phyloP scores from a whole-genome alignment of 2,113 vertebrate genomes.

The Petaurus breviceps region DNA sequence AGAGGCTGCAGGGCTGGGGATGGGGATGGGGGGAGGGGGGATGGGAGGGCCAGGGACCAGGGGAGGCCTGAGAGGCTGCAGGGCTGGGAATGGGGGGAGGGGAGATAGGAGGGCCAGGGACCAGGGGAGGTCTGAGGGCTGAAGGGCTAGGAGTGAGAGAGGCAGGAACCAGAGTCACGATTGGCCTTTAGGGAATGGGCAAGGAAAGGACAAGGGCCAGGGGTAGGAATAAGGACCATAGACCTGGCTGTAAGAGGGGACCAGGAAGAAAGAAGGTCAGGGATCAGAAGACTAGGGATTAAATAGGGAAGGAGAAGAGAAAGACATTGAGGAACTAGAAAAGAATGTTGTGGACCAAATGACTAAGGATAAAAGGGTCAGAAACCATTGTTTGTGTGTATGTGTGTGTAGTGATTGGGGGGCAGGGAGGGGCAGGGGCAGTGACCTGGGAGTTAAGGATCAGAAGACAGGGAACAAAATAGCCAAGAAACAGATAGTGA shows the following conservation, averaged over 20 bases:
- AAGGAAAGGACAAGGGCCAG: too few species aligned
- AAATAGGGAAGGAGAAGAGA: not conserved
- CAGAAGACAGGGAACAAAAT: not conserved
- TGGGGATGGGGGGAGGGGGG: too few species aligned
- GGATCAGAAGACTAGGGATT: not conserved
- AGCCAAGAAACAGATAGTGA: not conserved
- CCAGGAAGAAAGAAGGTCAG: not conserved
- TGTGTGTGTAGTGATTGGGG: not conserved
- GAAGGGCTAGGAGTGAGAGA: too few species aligned
- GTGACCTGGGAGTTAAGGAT: not conserved
- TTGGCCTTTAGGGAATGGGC: not conserved
- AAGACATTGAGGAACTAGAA: not conserved
- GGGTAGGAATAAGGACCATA: not conserved
- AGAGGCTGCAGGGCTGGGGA: not conserved
- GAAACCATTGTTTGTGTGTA: not conserved
- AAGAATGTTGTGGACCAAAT: not conserved
- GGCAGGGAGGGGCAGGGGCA: too few species aligned
- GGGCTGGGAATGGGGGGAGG: not conserved
- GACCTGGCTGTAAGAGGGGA: not conserved
- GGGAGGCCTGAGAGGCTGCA: constrained; percentile 34
- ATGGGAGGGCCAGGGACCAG: constrained; percentile 23
- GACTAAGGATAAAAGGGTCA: not conserved
- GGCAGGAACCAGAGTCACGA: not conserved
- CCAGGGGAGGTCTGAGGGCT: not conserved
- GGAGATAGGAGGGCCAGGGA: not conserved